Conservation (phyloP, 2,888 invertebrate species). For the Thalpophila matura region DNA sequence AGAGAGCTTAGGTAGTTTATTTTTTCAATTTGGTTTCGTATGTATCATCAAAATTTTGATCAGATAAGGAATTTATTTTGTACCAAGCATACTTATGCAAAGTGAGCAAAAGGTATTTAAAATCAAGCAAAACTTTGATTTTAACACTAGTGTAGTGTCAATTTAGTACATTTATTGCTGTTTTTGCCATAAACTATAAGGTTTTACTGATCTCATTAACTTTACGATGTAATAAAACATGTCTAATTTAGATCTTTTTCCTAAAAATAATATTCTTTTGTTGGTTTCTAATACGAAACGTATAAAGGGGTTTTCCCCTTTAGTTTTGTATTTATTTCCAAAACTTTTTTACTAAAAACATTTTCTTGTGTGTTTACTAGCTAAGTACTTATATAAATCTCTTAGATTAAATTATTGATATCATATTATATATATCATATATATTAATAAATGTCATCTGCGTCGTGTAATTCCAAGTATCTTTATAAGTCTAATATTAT, state of each 20-base stretch:
- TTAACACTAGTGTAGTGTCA: too few relatives aligned
- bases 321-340: not conserved
- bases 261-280: not conserved
- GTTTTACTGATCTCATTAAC: constrained; percentile 34
- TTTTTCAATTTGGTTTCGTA: constrained; percentile 25
- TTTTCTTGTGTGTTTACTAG: not conserved
- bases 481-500: constrained; percentile 2
- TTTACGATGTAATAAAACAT: constrained; percentile 33
- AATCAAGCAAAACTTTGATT: not conserved
- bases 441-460: constrained; percentile 10
- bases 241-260: constrained; percentile 42
- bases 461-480: not conserved
- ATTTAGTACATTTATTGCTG: constrained; percentile 3
- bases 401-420: too few relatives aligned
- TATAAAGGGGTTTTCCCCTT: not conserved
- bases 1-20: constrained; percentile 16
- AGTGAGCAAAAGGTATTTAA: too few relatives aligned
- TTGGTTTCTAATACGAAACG: constrained; percentile 13
- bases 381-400: too few relatives aligned
- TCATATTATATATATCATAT: too few relatives aligned
- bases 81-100: not conserved
- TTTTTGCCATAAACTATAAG: constrained; percentile 21
- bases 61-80: not conserved
- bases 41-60: constrained; percentile 10
- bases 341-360: not conserved